Evolutionary conservation across 1,140 invertebrate species (phyloP).

Genomic region (Bombus turneri): DNA sequence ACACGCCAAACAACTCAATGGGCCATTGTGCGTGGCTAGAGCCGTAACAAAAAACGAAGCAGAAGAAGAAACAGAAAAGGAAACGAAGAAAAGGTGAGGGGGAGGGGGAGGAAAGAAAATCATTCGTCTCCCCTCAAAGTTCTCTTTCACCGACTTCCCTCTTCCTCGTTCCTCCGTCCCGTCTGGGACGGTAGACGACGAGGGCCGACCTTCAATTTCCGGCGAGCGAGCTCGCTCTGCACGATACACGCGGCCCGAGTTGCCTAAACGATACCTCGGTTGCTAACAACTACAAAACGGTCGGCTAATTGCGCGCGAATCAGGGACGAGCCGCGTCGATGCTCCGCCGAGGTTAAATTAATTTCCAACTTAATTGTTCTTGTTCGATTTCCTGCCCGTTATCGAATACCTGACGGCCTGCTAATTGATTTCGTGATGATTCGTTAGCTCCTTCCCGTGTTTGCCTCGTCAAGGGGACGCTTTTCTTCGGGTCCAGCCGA

Average conservation of each 20-base stretch:
- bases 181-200: conserved; percentile 2
- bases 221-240: conserved; percentile 49
- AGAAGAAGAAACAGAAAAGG: not conserved
- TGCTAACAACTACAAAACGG: conserved; percentile 51
- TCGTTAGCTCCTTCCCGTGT: conserved; percentile 13
- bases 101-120: conserved; percentile 9
- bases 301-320: conserved; percentile 44
- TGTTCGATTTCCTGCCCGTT: conserved; percentile 24
- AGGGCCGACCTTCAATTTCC: conserved; percentile 67
- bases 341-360: conserved; percentile 49
- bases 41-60: not conserved
- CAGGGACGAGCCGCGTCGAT: conserved; percentile 27
- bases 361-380: conserved; percentile 60
- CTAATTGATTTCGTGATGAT: conserved; percentile 44
- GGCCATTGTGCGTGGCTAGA: not conserved
- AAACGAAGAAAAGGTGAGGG: not conserved
- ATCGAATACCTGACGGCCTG: conserved; percentile 24
- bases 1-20: conserved; percentile 26
- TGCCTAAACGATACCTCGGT: conserved; percentile 32
- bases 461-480: not conserved
- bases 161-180: not conserved
- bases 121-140: not conserved
- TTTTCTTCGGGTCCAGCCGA: not conserved
- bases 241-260: conserved; percentile 29
- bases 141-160: not conserved